Evolutionary conservation across 2,888 invertebrate genomes (phyloP).

Genomic region (Sthenelais limicola): DNA sequence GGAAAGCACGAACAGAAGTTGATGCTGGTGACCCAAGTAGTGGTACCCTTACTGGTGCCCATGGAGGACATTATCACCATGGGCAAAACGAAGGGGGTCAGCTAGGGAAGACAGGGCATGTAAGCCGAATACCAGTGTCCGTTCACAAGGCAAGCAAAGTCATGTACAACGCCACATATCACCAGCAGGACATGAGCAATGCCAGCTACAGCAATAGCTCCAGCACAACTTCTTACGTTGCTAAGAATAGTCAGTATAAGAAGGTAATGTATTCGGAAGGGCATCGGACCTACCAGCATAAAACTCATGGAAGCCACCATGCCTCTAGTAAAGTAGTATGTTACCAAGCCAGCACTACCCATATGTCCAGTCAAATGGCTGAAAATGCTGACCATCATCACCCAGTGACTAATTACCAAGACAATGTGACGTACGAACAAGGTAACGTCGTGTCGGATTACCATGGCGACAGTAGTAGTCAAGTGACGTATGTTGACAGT

Average conservation of each 20-base stretch:
- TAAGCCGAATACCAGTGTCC: conserved; percentile 18
- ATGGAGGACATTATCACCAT: conserved; percentile 21
- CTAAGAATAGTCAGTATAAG: not conserved
- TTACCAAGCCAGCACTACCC: not conserved
- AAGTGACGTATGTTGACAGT: conserved; percentile 27
- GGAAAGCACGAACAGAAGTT: conserved; percentile 12
- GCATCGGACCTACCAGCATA: not conserved
- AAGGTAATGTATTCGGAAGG: not conserved
- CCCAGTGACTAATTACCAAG: conserved; percentile 26
- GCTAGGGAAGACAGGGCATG: conserved; percentile 5
- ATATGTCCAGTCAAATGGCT: not conserved
- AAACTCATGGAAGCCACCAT: not conserved
- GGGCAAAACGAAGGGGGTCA: not conserved
- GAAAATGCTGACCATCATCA: not conserved
- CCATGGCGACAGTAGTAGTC: not conserved
- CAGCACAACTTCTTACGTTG: not conserved
- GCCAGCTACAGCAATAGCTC: conserved; percentile 12
- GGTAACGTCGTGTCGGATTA: not conserved
- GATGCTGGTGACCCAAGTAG: not conserved
- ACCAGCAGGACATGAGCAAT: not conserved
- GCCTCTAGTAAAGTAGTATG: not conserved
- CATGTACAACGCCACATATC: not conserved
- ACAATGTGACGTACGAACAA: conserved; percentile 32
- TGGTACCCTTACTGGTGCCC: conserved; percentile 20
- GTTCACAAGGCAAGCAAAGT: too few species aligned